These are phyloP conservation scores for Pecten maximus DNA, from an alignment of 2,888 invertebrate species.

Conservation along the genomic window DNA sequence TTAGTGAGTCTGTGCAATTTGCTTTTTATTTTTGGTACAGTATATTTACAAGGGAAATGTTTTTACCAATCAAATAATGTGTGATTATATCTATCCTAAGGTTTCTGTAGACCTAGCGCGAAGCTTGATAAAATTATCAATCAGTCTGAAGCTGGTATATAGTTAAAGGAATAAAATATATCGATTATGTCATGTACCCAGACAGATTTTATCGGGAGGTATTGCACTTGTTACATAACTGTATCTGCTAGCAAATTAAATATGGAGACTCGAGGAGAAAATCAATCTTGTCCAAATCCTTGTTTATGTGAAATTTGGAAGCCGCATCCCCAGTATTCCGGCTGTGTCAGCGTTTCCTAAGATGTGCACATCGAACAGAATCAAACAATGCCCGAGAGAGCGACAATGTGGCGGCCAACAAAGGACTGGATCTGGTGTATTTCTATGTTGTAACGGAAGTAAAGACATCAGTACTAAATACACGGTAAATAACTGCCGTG, in stretches of 20 bases:
- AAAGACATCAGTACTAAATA: too few relatives aligned
- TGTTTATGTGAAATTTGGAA: neutral
- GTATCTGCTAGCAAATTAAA: neutral
- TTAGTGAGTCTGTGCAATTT: too few relatives aligned
- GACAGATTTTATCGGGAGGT: neutral
- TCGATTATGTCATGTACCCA: neutral
- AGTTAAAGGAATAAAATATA: neutral
- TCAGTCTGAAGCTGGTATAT: neutral
- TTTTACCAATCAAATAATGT: too few relatives aligned
- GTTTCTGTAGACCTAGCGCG: neutral
- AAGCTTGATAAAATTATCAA: neutral
- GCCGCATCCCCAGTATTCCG: neutral
- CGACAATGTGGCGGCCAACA: neutral
- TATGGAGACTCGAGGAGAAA: neutral
- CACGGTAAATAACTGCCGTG: too few relatives aligned
- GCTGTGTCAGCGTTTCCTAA: neutral
- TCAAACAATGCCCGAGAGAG: neutral
- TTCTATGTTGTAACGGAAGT: too few relatives aligned
- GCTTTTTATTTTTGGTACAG: too few relatives aligned
- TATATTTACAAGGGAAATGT: too few relatives aligned
- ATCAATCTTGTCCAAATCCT: constrained; percentile 3
- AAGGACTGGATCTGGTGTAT: neutral
- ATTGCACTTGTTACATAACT: neutral
- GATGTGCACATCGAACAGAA: neutral
- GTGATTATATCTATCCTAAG: too few relatives aligned